Evolutionary conservation across 2,797 vertebrate species (phyloP).

Genomic region (Typhlichthys subterraneus): DNA sequence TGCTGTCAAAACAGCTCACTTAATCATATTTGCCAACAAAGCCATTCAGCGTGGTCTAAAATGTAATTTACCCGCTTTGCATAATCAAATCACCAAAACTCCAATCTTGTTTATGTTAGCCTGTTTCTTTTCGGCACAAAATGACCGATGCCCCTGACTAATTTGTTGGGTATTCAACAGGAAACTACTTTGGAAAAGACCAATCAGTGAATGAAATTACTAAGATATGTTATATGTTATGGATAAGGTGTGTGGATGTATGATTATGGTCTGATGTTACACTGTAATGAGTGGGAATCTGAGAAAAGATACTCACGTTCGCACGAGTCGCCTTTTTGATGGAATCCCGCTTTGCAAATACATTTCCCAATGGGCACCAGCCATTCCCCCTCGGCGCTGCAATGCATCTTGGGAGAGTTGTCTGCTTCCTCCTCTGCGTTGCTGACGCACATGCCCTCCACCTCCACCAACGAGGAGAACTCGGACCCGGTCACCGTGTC

Average conservation of each 20-base stretch:
- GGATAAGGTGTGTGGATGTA: not conserved
- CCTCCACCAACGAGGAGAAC: conserved; percentile 98
- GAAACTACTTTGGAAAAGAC: conserved; percentile 8
- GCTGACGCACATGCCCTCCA: conserved; percentile 92
- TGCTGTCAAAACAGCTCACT: conserved; percentile 47
- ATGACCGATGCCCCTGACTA: conserved; percentile 10
- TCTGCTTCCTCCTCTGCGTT: conserved; percentile 96
- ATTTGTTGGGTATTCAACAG: conserved; percentile 13
- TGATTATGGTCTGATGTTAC: too few species aligned
- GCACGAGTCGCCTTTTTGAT: conserved; percentile 96
- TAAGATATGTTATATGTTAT: too few species aligned
- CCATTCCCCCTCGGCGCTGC: conserved; percentile 98
- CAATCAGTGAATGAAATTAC: conserved; percentile 16
- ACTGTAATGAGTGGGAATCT: conserved; percentile 15
- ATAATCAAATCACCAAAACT: conserved; percentile 50
- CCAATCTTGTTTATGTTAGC: conserved; percentile 4
- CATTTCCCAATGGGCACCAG: conserved; percentile 99
- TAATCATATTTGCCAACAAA: conserved; percentile 51
- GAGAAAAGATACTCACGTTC: conserved; percentile 88
- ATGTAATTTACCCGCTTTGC: conserved; percentile 38
- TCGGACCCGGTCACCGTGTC: conserved; percentile 98
- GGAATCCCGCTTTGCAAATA: conserved; percentile 97
- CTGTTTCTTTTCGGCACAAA: conserved; percentile 9
- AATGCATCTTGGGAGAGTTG: conserved; percentile 98
- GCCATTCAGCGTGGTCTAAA: conserved; percentile 30